Evolutionary conservation across 2,797 vertebrate genomes (phyloP), one percentile per base, ranked within the genome.

Genomic region (Sebastes nivosus): DNA sequence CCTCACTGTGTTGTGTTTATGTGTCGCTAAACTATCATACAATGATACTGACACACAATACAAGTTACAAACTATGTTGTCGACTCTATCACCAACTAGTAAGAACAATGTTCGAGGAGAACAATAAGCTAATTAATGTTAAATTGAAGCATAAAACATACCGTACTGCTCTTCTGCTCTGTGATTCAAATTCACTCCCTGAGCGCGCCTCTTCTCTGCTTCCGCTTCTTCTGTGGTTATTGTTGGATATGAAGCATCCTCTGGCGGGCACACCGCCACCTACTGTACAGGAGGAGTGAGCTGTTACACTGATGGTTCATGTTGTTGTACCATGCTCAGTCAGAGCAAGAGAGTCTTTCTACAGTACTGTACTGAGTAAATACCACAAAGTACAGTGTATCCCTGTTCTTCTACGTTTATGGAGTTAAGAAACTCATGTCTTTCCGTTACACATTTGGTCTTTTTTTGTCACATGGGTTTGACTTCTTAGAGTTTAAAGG

Each of bases 141-240:
- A 0, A 14, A 74, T 13, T 36, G 6, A 27, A 72, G 22, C 0
- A 42, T 4, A 63, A 42, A 65, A 54, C 52, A 8, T 67, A 91
- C 88, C 86, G 7, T 2, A 4, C 2, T 11, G 8, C 1, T 67
- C 8, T 8, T 36, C 68, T 36, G 34, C 34, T 14, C 60, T 27
- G 38, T 2, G 68, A 88, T 94, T 93, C 86, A 82, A 87, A 87
- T 27, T 11, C 24, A 18, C 5, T 4, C 29, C 5, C 36, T 29
- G 46, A 64, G 72, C 80, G 80, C 90, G 85, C 89, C 3, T 11
- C 20, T 81, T 58, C n/a, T 18, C 42, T 18, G 0, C 50, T 52
- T 52, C 50, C 50, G 50, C 42, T 46, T 75, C 5, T 25, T 91
- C 81, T 68, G 2, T 55, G 70, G 66, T 80, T 2, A 1, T 4